Conservation (phyloP, 30 jellyfish, hydroid and myxozoan species). For the Nemopilema nomurai region DNA sequence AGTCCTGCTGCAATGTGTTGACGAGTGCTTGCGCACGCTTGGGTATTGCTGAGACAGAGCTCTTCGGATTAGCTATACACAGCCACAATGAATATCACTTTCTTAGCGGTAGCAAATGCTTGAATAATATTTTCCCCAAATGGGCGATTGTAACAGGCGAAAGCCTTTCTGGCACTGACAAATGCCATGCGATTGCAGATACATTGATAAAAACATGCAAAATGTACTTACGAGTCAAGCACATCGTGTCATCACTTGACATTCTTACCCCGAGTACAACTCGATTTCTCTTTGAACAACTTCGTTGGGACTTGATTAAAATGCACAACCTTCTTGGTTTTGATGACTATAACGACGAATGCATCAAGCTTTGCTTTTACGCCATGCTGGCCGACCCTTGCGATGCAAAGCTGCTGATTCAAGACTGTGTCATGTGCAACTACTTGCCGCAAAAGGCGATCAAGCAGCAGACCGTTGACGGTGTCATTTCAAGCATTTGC, state of each 20-base stretch:
- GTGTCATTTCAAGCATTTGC: neutral
- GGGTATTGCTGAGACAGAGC: conserved; percentile 37
- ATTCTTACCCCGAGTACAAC: conserved; percentile 11
- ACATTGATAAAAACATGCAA: conserved; percentile 61
- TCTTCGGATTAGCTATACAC: conserved; percentile 41
- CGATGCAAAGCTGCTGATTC: conserved; percentile 4
- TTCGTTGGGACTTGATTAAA: conserved; percentile 60
- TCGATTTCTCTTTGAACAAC: conserved; percentile 31
- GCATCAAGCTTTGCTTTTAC: conserved; percentile 39
- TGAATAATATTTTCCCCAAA: conserved; percentile 47
- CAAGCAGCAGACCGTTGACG: conserved; percentile 12
- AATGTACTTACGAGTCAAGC: conserved; percentile 31
- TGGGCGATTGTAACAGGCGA: conserved; percentile 60
- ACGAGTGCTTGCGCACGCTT: conserved; percentile 59
- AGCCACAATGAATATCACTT: conserved; percentile 48
- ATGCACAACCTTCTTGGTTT: conserved; percentile 47
- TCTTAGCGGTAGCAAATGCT: conserved; percentile 36
- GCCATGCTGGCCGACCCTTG: conserved; percentile 30
- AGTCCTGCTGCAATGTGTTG: conserved; percentile 48
- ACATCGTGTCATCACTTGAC: conserved; percentile 10
- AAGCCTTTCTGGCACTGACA: conserved; percentile 38
- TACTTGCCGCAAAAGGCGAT: conserved; percentile 42
- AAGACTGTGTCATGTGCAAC: neutral
- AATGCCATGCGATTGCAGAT: conserved; percentile 33
- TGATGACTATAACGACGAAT: conserved; percentile 45